These are phyloP conservation scores for Drosophila sechellia DNA, from an alignment of 1,140 invertebrate species.

Conservation along the genomic window DNA sequence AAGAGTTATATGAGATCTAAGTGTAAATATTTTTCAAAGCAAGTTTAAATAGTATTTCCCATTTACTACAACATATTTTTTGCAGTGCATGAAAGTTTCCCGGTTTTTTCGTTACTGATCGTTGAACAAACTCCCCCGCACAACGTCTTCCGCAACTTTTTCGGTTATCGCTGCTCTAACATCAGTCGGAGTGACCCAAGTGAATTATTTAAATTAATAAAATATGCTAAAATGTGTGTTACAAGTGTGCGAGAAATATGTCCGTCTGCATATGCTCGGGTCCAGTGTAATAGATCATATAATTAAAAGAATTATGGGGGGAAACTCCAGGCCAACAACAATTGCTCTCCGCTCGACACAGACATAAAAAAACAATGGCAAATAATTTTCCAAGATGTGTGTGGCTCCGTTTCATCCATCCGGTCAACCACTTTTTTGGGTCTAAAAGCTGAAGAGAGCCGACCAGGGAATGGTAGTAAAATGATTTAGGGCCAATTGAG, in stretches of 20 bases:
- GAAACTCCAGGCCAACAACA: constrained; percentile 59
- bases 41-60: background rate
- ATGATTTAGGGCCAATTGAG: constrained; percentile 70
- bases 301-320: constrained; percentile 83
- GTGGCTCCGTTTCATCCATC: constrained; percentile 48
- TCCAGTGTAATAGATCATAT: constrained; percentile 78
- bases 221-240: constrained; percentile 83
- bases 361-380: constrained; percentile 60
- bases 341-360: constrained; percentile 48
- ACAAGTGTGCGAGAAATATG: constrained; percentile 78
- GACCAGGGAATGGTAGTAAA: constrained; percentile 12
- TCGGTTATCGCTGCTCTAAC: constrained; percentile 50
- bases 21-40: background rate
- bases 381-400: constrained; percentile 69
- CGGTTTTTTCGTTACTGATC: constrained; percentile 68
- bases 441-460: constrained; percentile 17
- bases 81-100: constrained; percentile 43
- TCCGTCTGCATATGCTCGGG: constrained; percentile 29
- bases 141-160: background rate
- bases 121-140: constrained; percentile 46
- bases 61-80: background rate
- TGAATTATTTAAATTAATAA: constrained; percentile 83
- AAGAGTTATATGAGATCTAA: no score
- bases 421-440: constrained; percentile 33
- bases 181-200: constrained; percentile 57